A percentile compares a stretch with the other conserved stretches of the same genome.
phyloP scores from a whole-genome alignment of 2,113 vertebrate genomes.

The Pardalotus punctatus region DNA sequence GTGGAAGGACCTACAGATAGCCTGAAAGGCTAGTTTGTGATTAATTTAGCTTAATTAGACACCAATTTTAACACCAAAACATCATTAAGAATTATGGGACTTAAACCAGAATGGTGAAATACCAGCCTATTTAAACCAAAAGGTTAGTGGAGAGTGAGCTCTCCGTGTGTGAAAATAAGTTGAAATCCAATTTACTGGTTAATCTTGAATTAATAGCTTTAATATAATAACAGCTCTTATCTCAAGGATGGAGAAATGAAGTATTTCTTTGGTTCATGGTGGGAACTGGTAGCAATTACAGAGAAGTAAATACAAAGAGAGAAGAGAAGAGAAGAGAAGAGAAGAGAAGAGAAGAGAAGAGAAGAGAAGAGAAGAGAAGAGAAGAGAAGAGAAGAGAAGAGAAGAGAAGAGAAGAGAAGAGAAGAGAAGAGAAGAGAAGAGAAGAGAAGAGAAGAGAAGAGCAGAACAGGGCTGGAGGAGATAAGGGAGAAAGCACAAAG shows the following conservation, averaged over 20 bases:
- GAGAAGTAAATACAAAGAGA: background rate
- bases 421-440: background rate
- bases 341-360: background rate
- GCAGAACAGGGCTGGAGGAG: background rate
- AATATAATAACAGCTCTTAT: background rate
- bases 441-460: background rate
- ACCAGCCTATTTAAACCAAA: background rate
- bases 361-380: background rate
- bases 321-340: background rate
- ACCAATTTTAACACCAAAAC: background rate
- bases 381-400: background rate
- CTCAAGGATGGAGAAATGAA: background rate
- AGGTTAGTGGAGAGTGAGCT: background rate
- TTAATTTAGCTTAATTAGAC: background rate
- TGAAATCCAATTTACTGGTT: background rate
- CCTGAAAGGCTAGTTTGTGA: background rate
- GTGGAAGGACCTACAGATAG: background rate
- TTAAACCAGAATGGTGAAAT: background rate
- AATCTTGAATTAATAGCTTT: background rate
- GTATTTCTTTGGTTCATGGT: background rate
- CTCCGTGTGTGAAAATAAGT: background rate
- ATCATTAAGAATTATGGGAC: background rate
- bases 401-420: background rate
- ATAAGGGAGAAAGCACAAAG: accelerated
- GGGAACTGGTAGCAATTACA: background rate